Evolutionary conservation across 1,140 invertebrate species (phyloP), one percentile per base, ranked within the genome.

Genomic region (Atta colombica): DNA sequence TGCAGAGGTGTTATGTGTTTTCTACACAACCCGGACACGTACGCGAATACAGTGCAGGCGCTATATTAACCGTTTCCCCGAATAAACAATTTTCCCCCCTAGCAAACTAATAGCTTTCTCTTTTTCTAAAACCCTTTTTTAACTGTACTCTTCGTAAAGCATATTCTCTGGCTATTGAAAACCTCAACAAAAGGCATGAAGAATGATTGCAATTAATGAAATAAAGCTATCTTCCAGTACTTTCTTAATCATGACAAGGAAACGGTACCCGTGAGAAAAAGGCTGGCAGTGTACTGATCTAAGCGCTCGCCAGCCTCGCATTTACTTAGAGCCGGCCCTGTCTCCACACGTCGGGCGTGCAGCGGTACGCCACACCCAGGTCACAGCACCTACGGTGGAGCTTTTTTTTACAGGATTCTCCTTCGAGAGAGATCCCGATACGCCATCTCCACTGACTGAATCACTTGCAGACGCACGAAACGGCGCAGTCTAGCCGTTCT

Each of bases 211-310:
- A 18, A n/a, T 14, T 82, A 49, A 82, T 61, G 55, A 84, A 84
- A 75, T 49, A 49, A 75, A 74, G 61, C 39, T 75, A 75, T 84
- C 69, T 49, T n/a, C 1, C 55, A 35, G 39, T 84, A 84, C 80
- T 84, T 84, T 69, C 80, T 84, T 84, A 84, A 84, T 84, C 80
- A 84, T 75, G 69, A 75, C 80, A 45, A 51, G 80, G 80, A 84
- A 84, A 84, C 80, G 80, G 80, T 84, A 84, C 55, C 55, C 80
- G 80, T 84, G 80, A 84, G 80, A 84, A 84, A 84, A 84, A 84
- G 80, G 10, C 21, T 74, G 53, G 80, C 80, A 74, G 72, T 75
- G 39, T 39, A 58, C 80, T 74, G 80, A 84, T 84, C 80, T 61
- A 61, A 74, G 55, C 68, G 35, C 68, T 82, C 68, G 68, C 39